A percentile compares a stretch with the other conserved stretches of the same genome.
Evolutionary conservation across 2,888 invertebrate species (phyloP).

Genomic region (Drosophila paranaensis): DNA sequence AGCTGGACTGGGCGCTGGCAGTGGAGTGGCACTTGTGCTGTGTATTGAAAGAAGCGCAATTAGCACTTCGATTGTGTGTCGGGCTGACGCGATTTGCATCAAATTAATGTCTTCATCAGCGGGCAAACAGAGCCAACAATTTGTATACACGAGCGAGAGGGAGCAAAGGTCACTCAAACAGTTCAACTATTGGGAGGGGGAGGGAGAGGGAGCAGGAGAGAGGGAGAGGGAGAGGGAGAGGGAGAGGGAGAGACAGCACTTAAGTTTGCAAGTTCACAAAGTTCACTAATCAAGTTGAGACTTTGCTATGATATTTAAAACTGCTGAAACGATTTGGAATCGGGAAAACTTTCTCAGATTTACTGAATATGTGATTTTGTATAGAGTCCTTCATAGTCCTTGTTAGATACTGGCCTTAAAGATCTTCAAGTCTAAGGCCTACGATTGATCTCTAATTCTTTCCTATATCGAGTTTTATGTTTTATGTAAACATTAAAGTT

Average conservation of each 20-base stretch:
- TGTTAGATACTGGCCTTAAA: no score
- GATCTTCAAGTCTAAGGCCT: no score
- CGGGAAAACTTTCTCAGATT: neutral
- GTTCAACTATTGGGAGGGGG: neutral
- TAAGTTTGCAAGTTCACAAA: conserved; percentile 2
- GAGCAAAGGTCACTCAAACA: conserved; percentile 15
- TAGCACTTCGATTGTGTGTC: conserved; percentile 82
- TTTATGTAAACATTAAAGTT: no score
- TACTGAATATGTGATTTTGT: no score
- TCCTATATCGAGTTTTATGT: no score
- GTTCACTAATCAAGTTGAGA: conserved; percentile 26
- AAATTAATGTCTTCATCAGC: conserved; percentile 79
- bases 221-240: neutral
- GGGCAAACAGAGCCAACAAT: conserved; percentile 44
- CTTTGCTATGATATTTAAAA: neutral
- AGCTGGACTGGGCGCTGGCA: neutral
- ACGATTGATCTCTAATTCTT: no score
- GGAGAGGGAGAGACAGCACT: neutral
- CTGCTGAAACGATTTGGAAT: neutral
- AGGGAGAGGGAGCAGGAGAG: neutral
- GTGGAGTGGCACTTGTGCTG: conserved; percentile 15
- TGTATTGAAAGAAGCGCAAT: conserved; percentile 81
- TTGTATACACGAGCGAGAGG: neutral
- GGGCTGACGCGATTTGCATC: conserved; percentile 77
- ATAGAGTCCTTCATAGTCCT: no score